phyloP scores from a whole-genome alignment of 53 echinoderm and acorn worm species.

The Mesocentrotus franciscanus region DNA sequence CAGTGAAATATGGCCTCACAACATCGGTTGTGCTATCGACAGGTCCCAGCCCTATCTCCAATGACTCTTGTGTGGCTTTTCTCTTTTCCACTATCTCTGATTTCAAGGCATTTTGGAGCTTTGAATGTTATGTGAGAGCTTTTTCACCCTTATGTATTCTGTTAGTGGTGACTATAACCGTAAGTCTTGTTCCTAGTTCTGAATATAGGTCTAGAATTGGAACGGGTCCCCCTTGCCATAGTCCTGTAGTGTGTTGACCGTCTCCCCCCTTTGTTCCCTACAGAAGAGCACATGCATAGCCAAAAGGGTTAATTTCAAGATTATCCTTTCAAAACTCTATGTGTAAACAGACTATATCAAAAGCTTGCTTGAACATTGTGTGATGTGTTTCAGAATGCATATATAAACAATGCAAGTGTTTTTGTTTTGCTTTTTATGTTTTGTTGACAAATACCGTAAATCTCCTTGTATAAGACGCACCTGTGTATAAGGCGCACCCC shows the following conservation, averaged over 20 bases:
- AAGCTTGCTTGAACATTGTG: background rate
- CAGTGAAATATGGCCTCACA: constrained; percentile 50
- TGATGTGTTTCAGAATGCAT: background rate
- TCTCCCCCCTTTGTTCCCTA: constrained; percentile 43
- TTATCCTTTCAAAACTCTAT: background rate
- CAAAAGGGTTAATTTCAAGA: background rate
- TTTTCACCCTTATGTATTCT: background rate
- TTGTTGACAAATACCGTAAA: too few species aligned
- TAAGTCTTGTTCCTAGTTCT: constrained; percentile 6
- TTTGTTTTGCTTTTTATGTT: too few species aligned
- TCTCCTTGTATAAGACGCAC: too few species aligned
- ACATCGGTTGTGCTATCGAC: constrained; percentile 5
- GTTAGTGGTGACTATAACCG: background rate
- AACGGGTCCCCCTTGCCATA: background rate
- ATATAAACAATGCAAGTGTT: too few species aligned
- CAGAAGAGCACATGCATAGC: background rate
- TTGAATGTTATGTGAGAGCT: background rate
- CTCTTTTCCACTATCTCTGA: background rate
- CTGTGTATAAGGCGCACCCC: too few species aligned
- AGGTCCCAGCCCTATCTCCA: constrained; percentile 29
- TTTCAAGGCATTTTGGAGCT: background rate
- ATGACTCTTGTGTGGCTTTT: background rate
- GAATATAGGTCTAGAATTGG: constrained; percentile 2
- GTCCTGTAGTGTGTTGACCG: background rate
- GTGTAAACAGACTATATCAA: background rate